Evolutionary conservation across 2,113 vertebrate genomes (phyloP), one percentile per base, ranked within the genome.

Genomic region (Ptyas mucosa): DNA sequence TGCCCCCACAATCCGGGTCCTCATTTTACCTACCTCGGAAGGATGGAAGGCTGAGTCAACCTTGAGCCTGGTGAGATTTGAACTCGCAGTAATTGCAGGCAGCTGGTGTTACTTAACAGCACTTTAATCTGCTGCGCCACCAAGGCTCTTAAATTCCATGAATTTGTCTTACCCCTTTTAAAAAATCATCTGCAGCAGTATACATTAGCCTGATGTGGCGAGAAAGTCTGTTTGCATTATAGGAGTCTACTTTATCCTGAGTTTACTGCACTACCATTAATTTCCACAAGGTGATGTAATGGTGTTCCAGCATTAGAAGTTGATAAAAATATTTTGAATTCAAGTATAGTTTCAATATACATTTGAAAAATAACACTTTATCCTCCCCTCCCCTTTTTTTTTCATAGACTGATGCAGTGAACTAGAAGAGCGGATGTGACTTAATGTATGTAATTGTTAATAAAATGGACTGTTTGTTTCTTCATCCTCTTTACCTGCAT

Each of bases 341-440:
- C 18, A 81, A 39, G 34, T 81, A 43, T 81, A 43, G 8, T 81
- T 39, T 81, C 34, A 81, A 20, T 43, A 43, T 43, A 81, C 15
- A 43, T 81, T 81, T 81, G 34, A 81, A 87, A 87, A 87, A 51
- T 49, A 87, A 87, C 46, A 46, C 85, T 46, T 20, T n/a, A 87
- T 90, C 90, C 57, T 95, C 3, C 90, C 8, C 24, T 9, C 8
- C 0, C 57, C 1, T 61, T 61, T 97, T 95, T 69, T 92, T 96
- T 94, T 94, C 21, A 69, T 96, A 98, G 98, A 97, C 97, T 4
- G 97, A 98, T 90, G 96, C 97, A 53, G 94, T 97, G 96, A 97
- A 98, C 55, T 98, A 98, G 96, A 97, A 93, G 96, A 95, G 43
- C 39, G 46, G 64, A 21, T 88, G 95, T 96, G 69, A 75, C 86